Percentiles rank a stretch among this genome's conserved stretches.
Conservation (phyloP, 64 coral and sea anemone genomes). For the Actinia equina region DNA sequence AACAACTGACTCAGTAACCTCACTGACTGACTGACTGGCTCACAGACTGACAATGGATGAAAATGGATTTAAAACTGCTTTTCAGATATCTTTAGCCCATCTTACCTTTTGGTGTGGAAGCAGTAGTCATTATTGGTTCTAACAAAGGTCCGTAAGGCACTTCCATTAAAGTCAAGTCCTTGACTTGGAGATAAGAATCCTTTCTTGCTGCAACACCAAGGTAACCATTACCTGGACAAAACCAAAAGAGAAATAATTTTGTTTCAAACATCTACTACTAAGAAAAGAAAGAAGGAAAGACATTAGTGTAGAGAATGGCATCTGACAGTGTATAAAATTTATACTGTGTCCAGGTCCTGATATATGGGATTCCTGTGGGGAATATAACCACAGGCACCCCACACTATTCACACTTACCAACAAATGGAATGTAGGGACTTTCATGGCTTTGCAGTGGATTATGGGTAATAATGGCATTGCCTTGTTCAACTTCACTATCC, state of each 20-base stretch:
- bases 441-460: slow-evolving; percentile 68
- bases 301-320: too few relatives aligned
- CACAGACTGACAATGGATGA: neutral
- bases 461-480: slow-evolving; percentile 77
- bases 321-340: too few relatives aligned
- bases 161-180: slow-evolving; percentile 10
- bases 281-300: too few relatives aligned
- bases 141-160: slow-evolving; percentile 45
- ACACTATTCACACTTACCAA: slow-evolving; percentile 45
- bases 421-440: slow-evolving; percentile 70
- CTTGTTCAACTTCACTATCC: slow-evolving; percentile 58
- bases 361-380: neutral
- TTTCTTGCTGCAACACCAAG: slow-evolving; percentile 50
- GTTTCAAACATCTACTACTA: too few relatives aligned
- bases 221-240: slow-evolving; percentile 74
- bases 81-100: neutral
- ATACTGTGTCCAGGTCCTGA: too few relatives aligned
- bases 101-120: slow-evolving; percentile 26
- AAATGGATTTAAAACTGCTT: neutral
- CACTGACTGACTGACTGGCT: too few relatives aligned
- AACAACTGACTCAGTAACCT: too few relatives aligned
- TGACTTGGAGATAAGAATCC: slow-evolving; percentile 58
- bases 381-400: neutral
- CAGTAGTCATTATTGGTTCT: slow-evolving; percentile 12
- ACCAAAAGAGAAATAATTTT: neutral